A percentile compares a stretch with the other conserved stretches of the same genome.
These are phyloP conservation scores for Lordiphosa andalusiaca DNA, from an alignment of 2,888 invertebrate genomes.

Conservation along the genomic window DNA sequence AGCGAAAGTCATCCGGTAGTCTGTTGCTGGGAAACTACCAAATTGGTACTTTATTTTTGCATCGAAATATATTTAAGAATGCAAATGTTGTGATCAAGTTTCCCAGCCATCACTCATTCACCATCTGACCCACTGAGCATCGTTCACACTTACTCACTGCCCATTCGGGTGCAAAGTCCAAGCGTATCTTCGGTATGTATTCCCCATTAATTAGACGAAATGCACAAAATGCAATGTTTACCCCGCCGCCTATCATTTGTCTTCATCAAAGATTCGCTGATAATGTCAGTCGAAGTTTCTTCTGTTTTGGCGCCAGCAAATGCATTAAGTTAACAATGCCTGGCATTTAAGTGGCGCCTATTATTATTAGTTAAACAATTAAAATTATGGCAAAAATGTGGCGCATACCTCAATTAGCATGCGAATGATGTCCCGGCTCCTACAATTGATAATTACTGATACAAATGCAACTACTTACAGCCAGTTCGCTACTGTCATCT, in stretches of 20 bases:
- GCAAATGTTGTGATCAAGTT: too few relatives aligned
- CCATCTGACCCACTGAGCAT: slow-evolving; percentile 51
- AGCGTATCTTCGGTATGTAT: slow-evolving; percentile 40
- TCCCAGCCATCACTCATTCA: slow-evolving; percentile 26
- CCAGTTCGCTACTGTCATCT: slow-evolving; percentile 23
- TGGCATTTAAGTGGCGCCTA: slow-evolving; percentile 54
- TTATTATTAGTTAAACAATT: slow-evolving; percentile 65
- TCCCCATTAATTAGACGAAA: slow-evolving; percentile 55
- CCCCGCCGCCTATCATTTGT: slow-evolving; percentile 54
- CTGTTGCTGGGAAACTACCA: slow-evolving; percentile 2
- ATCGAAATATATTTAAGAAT: too few relatives aligned
- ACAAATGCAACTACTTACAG: slow-evolving; percentile 38
- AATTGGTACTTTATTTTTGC: not conserved
- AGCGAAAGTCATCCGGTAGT: slow-evolving; percentile 54
- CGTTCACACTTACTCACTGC: slow-evolving; percentile 29
- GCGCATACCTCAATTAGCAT: slow-evolving; percentile 72
- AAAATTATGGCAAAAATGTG: slow-evolving; percentile 66
- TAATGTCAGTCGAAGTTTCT: slow-evolving; percentile 48
- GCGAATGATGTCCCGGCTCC: slow-evolving; percentile 23
- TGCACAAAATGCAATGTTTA: slow-evolving; percentile 32
- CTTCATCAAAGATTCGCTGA: slow-evolving; percentile 63
- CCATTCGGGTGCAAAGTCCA: slow-evolving; percentile 54
- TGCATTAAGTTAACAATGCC: slow-evolving; percentile 51
- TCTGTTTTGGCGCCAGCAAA: slow-evolving; percentile 63
- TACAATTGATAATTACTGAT: slow-evolving; percentile 45